Base-by-base conservation (phyloP, 2,888 invertebrate species). In the Pomacea canaliculata region DNA sequence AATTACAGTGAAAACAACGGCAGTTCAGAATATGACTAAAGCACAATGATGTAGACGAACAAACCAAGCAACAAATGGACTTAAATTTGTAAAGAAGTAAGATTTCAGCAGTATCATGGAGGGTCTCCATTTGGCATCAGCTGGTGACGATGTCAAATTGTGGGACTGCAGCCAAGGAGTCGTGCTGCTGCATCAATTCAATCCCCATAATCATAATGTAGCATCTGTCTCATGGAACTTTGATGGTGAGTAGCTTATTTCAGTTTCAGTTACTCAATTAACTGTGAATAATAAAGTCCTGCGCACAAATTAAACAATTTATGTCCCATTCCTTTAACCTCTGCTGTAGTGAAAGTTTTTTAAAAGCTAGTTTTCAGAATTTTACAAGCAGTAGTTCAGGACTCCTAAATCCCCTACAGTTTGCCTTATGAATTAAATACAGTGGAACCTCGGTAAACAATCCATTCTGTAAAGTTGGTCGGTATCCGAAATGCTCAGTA, bases 61-160 rank as follows among this genome's bases (percentile, higher is more conserved):
- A 56, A 16, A 56, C 51, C 16, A 8, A 16, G 51, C 16, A 56
- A 4, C 16, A 56, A 56, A 56, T 56, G 51, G 51, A 56, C 8
- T 13, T 56, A 7, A 16, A 2, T 56, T 16, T 56, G 51, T 56
- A 16, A 16, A 16, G 16, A 56, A 16, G 1, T 16, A 56, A 16
- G 51, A 13, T 56, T 56, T 56, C 10, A 56, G 8, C 8, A 56
- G 12, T 10, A 71, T 16, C n/a, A 79, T 79, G 79, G 67, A 73
- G 12, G 66, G 70, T 59, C 46, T 86, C 49, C 82, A 79, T 68
- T 78, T 89, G 48, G 87, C 87, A 16, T 87, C 89, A 71, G 87
- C 85, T 16, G 89, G 89, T 3, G 89, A 89, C 82, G 88, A 89
- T 78, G 84, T 89, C 48, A 89, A 86, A 76, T 70, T 90, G 19